Conservation (phyloP, 1,140 invertebrate genomes). For the Ceratoteleas bidentatus region DNA sequence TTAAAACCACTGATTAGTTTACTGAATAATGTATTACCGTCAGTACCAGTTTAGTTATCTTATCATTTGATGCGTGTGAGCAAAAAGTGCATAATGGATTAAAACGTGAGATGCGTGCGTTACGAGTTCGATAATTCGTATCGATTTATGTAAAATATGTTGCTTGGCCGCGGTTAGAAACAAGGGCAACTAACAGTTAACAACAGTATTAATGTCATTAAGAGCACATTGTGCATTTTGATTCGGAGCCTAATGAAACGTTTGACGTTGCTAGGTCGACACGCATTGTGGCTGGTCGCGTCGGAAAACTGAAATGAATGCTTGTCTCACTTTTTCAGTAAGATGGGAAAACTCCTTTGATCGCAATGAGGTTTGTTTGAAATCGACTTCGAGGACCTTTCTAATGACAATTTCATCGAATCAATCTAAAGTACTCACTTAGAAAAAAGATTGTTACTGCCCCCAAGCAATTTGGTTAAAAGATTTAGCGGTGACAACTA, state of each 20-base stretch:
- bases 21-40: too few species aligned
- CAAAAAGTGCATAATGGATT: slow-evolving; percentile 30
- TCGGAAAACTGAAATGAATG: slow-evolving; percentile 31
- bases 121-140: slow-evolving; percentile 38
- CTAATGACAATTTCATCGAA: too few species aligned
- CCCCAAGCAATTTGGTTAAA: too few species aligned
- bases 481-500: too few species aligned
- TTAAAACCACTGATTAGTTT: too few species aligned
- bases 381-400: too few species aligned
- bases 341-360: neutral
- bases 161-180: slow-evolving; percentile 45
- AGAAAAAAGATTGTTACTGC: too few species aligned
- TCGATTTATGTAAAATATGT: slow-evolving; percentile 59
- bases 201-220: slow-evolving; percentile 60
- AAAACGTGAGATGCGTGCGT: slow-evolving; percentile 34
- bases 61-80: neutral
- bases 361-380: too few species aligned
- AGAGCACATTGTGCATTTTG: slow-evolving; percentile 56
- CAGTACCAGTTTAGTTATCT: too few species aligned
- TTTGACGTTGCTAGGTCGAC: slow-evolving; percentile 54
- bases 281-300: slow-evolving; percentile 45
- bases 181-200: slow-evolving; percentile 61
- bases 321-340: slow-evolving; percentile 21
- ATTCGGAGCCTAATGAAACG: slow-evolving; percentile 54
- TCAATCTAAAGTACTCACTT: too few species aligned